Evolutionary conservation across 2,113 vertebrate species (phyloP).

Genomic region (Cololabis saira): DNA sequence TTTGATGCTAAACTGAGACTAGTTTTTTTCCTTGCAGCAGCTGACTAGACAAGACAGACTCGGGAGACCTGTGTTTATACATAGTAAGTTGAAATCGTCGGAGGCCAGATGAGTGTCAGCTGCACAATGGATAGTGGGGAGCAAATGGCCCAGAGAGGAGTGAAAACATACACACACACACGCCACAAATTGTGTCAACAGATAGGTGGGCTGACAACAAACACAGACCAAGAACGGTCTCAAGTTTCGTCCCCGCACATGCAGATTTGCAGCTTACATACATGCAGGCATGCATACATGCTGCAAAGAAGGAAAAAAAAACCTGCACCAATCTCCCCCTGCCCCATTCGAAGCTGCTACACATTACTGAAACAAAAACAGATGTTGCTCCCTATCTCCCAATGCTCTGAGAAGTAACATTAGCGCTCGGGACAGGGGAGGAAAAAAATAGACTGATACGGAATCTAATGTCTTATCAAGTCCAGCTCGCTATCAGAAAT

Average conservation of each 20-base stretch:
- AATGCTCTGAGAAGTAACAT: conserved; percentile 88
- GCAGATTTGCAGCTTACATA: background rate
- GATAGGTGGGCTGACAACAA: conserved; percentile 26
- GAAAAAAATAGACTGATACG: conserved; percentile 80
- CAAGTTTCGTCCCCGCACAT: background rate
- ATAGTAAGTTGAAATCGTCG: conserved; percentile 45
- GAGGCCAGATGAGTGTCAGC: conserved; percentile 86
- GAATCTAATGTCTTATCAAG: conserved; percentile 49
- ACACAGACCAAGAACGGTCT: background rate
- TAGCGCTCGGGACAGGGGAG: conserved; percentile 82
- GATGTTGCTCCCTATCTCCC: conserved; percentile 93
- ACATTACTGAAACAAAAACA: conserved; percentile 89
- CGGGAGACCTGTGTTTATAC: conserved; percentile 31
- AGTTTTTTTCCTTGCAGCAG: conserved; percentile 5
- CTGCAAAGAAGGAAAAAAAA: background rate
- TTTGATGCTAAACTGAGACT: background rate
- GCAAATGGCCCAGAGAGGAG: conserved; percentile 84
- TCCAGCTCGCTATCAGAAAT: conserved; percentile 40
- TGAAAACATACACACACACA: conserved; percentile 24
- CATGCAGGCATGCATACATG: background rate
- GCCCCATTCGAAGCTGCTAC: conserved; percentile 85
- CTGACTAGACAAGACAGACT: conserved; percentile 33
- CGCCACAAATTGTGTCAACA: conserved; percentile 2
- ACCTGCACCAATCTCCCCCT: conserved; percentile 68
- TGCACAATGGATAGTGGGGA: conserved; percentile 83